Conservation (phyloP, 2,113 vertebrate genomes). For the Amblyopsis rosae region DNA sequence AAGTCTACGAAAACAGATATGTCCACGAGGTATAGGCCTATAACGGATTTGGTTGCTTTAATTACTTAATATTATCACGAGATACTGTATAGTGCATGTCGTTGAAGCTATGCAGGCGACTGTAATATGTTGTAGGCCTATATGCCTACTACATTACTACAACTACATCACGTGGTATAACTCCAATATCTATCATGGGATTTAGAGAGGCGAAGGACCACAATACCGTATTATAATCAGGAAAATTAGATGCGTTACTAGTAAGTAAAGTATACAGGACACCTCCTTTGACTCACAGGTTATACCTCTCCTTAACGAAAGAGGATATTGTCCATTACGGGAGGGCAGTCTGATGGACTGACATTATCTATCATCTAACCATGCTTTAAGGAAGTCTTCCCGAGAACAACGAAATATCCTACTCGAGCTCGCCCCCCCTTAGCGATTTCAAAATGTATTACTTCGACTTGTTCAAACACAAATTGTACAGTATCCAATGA, state of each 20-base stretch:
- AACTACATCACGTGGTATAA: not conserved
- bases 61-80: too few relatives aligned
- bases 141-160: not conserved
- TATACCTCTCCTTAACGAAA: not conserved
- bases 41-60: too few relatives aligned
- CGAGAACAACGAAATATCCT: constrained; percentile 1
- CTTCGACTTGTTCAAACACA: too few relatives aligned
- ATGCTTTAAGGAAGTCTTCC: constrained; percentile 21
- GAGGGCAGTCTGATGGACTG: constrained; percentile 18
- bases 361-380: constrained; percentile 37
- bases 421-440: not conserved
- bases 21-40: too few relatives aligned
- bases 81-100: too few relatives aligned
- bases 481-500: not conserved
- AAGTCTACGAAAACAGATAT: too few relatives aligned
- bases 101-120: too few relatives aligned
- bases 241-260: constrained; percentile 20
- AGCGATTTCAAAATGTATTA: not conserved
- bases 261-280: not conserved
- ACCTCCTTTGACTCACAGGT: constrained; percentile 21
- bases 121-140: too few relatives aligned
- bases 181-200: not conserved
- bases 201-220: constrained; percentile 7
- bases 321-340: constrained; percentile 29
- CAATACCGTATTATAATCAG: not conserved